Conservation (phyloP, 2,888 invertebrate genomes). For the Dicranocentrus wangi region DNA sequence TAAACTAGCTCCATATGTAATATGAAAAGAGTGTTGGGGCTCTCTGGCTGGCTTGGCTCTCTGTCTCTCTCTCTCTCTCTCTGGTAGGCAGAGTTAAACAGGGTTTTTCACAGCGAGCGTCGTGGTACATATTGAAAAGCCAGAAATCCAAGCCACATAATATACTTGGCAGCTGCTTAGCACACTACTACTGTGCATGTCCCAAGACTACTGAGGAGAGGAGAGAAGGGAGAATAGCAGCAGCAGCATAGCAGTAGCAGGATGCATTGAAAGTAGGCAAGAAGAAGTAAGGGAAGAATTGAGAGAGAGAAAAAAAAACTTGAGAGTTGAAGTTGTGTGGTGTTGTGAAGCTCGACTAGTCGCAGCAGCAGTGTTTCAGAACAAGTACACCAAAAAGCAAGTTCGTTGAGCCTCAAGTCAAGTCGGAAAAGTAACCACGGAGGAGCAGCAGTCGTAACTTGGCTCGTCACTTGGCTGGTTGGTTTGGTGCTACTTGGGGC, state of each 20-base stretch:
- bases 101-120: too few relatives aligned
- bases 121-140: slow-evolving; percentile 21
- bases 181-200: slow-evolving; percentile 32
- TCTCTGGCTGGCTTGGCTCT: too few relatives aligned
- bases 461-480: slow-evolving; percentile 53
- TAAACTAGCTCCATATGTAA: too few relatives aligned
- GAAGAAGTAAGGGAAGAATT: too few relatives aligned
- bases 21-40: too few relatives aligned
- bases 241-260: too few relatives aligned
- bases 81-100: too few relatives aligned
- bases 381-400: slow-evolving; percentile 21
- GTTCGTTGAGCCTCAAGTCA: slow-evolving; percentile 49
- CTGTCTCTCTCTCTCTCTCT: too few relatives aligned
- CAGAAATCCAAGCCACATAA: slow-evolving; percentile 34
- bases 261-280: too few relatives aligned
- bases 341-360: not conserved
- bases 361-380: not conserved
- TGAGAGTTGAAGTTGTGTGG: too few relatives aligned
- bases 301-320: too few relatives aligned
- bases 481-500: slow-evolving; percentile 45
- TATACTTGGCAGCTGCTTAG: slow-evolving; percentile 41
- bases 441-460: slow-evolving; percentile 53
- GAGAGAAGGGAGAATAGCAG: slow-evolving; percentile 9
- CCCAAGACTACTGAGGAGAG: slow-evolving; percentile 4
- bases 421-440: slow-evolving; percentile 45